Conservation (phyloP, 2,888 invertebrate genomes). For the Chydorus sphaericus region DNA sequence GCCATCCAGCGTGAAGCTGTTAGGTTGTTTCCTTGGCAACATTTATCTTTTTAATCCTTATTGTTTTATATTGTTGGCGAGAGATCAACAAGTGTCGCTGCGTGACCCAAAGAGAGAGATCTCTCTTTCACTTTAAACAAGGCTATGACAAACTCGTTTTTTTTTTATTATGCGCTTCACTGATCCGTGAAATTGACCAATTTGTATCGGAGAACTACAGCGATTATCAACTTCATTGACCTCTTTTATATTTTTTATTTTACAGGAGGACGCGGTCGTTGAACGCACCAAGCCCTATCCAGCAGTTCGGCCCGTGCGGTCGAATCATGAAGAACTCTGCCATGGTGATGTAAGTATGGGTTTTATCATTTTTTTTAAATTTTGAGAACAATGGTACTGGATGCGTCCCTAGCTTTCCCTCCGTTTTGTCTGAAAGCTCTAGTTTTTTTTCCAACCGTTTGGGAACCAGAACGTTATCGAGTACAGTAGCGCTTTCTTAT, state of each 20-base stretch:
- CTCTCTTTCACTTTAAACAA: not conserved
- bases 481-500: no score
- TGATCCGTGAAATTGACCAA: not conserved
- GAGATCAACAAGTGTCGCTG: no score
- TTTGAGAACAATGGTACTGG: no score
- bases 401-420: no score
- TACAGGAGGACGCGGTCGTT: slow-evolving; percentile 83
- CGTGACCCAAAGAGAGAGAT: not conserved
- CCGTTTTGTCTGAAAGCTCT: no score
- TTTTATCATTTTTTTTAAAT: no score
- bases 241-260: slow-evolving; percentile 24
- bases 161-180: slow-evolving; percentile 20
- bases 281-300: slow-evolving; percentile 90
- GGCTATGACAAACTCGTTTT: slow-evolving; percentile 11
- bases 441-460: no score
- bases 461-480: no score
- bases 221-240: no score
- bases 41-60: not conserved
- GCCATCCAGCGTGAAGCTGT: slow-evolving; percentile 11
- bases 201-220: not conserved
- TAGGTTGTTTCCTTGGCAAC: not conserved
- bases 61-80: no score
- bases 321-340: slow-evolving; percentile 93
- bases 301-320: slow-evolving; percentile 96
- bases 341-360: slow-evolving; percentile 95